phyloP scores from a whole-genome alignment of 2,797 vertebrate species.

The Poecilia velifera region DNA sequence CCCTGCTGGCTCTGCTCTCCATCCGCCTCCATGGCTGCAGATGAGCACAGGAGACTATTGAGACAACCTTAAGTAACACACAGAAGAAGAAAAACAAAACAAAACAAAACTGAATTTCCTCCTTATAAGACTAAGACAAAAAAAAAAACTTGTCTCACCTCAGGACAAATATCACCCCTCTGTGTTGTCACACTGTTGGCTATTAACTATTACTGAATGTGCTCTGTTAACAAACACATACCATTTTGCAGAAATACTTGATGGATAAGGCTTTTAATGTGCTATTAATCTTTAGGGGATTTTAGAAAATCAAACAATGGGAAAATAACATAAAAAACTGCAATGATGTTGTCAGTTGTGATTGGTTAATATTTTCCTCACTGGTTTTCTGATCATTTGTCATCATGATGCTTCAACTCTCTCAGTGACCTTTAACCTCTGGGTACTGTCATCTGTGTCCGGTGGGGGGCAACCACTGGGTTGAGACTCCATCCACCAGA shows the following conservation, averaged over 20 bases:
- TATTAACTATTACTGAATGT: not conserved
- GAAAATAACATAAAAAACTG: not conserved
- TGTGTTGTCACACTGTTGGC: not conserved
- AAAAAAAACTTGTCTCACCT: not conserved
- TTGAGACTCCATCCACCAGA: not conserved
- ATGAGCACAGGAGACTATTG: slow-evolving; percentile 27
- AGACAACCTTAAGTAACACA: slow-evolving; percentile 32
- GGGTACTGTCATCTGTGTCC: not conserved
- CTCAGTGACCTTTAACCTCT: not conserved
- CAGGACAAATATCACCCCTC: not conserved
- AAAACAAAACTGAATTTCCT: not conserved
- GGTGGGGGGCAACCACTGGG: not conserved
- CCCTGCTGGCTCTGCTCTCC: slow-evolving; percentile 91
- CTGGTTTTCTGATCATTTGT: not conserved
- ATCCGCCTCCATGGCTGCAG: slow-evolving; percentile 89
- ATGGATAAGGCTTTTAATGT: not conserved
- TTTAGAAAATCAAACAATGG: not conserved
- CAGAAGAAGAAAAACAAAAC: not conserved
- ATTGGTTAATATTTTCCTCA: not conserved
- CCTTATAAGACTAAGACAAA: not conserved
- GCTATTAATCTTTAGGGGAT: not conserved
- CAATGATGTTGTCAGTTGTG: not conserved
- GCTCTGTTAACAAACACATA: not conserved
- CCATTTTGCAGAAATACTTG: not conserved
- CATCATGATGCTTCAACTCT: not conserved